Percentiles rank a stretch among this genome's conserved stretches.
These are phyloP conservation scores for Prionailurus bengalensis DNA, from an alignment of 2,113 vertebrate genomes.

Conservation along the genomic window DNA sequence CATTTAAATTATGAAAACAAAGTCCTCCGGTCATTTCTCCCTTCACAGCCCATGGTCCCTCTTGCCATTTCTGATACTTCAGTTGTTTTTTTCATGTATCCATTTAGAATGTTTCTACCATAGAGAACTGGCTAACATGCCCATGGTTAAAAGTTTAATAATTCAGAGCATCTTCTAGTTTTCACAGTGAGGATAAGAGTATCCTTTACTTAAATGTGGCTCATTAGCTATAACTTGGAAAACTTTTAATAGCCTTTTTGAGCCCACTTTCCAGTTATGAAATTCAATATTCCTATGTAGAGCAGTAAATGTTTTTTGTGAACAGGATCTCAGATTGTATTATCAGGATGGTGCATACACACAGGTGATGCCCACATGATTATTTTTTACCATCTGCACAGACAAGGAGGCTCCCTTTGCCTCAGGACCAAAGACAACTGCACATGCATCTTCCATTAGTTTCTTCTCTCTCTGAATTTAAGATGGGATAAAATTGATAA, in stretches of 20 bases:
- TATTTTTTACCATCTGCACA: slow-evolving; percentile 55
- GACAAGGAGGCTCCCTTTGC: slow-evolving; percentile 31
- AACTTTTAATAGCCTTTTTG: slow-evolving; percentile 8
- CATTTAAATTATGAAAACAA: slow-evolving; percentile 31
- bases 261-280: slow-evolving; percentile 24
- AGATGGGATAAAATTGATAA: slow-evolving; percentile 70
- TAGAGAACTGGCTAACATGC: not conserved
- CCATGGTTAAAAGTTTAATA: not conserved
- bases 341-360: slow-evolving; percentile 11
- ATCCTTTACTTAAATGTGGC: slow-evolving; percentile 27
- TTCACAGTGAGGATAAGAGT: not conserved
- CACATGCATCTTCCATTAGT: slow-evolving; percentile 38
- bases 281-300: slow-evolving; percentile 4
- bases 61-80: not conserved
- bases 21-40: not conserved
- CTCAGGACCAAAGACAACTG: slow-evolving; percentile 59
- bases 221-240: slow-evolving; percentile 11
- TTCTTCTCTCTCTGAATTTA: slow-evolving; percentile 63
- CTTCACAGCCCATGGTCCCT: not conserved
- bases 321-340: slow-evolving; percentile 59
- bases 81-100: not conserved
- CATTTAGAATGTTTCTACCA: not conserved
- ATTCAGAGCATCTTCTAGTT: not conserved
- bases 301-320: slow-evolving; percentile 31
- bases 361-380: not conserved